A percentile compares a stretch with the other conserved stretches of the same genome.
Evolutionary conservation across 2,113 vertebrate species (phyloP).

Genomic region (Crypturellus undulatus): DNA sequence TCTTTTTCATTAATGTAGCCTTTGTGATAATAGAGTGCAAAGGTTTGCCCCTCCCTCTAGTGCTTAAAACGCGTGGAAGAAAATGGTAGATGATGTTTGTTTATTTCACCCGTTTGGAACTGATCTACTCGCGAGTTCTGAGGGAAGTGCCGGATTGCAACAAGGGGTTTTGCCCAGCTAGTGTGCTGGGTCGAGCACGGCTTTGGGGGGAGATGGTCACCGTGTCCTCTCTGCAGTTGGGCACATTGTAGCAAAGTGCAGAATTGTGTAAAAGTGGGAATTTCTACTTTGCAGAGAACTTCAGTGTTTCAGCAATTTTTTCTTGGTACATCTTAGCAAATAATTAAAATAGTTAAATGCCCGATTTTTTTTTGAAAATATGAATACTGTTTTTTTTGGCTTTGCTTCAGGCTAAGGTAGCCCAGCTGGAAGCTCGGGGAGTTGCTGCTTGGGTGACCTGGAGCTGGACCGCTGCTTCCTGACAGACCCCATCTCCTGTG

Average conservation of each 20-base stretch:
- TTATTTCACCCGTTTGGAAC: neutral
- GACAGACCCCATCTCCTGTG: neutral
- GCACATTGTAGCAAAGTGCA: neutral
- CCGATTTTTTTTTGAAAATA: neutral
- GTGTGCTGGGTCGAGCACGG: neutral
- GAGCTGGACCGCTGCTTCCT: neutral
- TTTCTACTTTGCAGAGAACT: neutral
- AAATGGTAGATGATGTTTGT: neutral
- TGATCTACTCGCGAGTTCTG: neutral
- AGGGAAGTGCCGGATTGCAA: neutral
- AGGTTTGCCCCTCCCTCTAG: neutral
- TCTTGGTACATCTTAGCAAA: neutral
- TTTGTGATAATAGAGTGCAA: neutral
- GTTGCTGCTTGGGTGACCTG: neutral
- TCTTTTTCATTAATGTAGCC: neutral
- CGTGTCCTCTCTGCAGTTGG: neutral
- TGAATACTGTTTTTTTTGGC: neutral
- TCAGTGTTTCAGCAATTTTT: neutral
- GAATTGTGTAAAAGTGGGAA: neutral
- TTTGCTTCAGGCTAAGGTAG: neutral
- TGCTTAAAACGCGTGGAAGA: neutral
- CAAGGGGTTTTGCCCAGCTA: neutral
- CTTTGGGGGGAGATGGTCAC: neutral
- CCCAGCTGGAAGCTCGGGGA: accelerated
- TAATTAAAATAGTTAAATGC: neutral